Conservation (phyloP, 2,888 invertebrate genomes). For the Agonopterix heracliana region DNA sequence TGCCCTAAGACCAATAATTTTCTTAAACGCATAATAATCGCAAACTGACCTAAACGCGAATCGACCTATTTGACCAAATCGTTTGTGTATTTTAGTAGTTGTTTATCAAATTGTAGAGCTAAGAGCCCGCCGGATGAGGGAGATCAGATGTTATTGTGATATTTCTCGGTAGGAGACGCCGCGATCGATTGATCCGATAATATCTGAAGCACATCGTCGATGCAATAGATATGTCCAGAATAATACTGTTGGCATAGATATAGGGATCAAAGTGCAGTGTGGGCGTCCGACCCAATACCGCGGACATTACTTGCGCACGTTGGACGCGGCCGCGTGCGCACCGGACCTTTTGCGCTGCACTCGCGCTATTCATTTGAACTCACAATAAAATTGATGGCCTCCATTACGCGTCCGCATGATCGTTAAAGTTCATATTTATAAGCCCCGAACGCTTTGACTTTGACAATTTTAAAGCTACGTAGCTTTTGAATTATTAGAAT, state of each 20-base stretch:
- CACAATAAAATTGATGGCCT: slow-evolving; percentile 36
- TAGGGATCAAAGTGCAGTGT: slow-evolving; percentile 71
- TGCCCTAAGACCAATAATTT: no score
- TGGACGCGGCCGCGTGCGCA: slow-evolving; percentile 51
- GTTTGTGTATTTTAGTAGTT: neutral
- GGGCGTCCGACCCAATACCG: slow-evolving; percentile 72
- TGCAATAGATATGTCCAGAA: slow-evolving; percentile 65
- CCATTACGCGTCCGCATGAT: slow-evolving; percentile 29
- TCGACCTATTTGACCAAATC: neutral
- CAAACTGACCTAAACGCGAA: no score
- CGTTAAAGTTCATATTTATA: slow-evolving; percentile 13
- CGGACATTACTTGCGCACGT: slow-evolving; percentile 8
- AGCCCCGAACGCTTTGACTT: slow-evolving; percentile 2
- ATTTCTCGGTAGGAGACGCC: slow-evolving; percentile 21
- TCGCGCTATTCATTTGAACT: slow-evolving; percentile 40
- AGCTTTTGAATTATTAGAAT: no score
- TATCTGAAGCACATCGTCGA: slow-evolving; percentile 42
- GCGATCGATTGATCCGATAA: slow-evolving; percentile 30
- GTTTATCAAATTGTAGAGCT: neutral
- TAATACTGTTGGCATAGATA: slow-evolving; percentile 73
- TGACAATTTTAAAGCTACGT: neutral
- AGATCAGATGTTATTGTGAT: slow-evolving; percentile 13
- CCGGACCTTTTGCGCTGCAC: slow-evolving; percentile 54
- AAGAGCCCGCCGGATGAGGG: slow-evolving; percentile 3
- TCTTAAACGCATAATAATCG: no score